Evolutionary conservation across 2,797 vertebrate genomes (phyloP), one percentile per base, ranked within the genome.

Genomic region (Epinephelus malabaricus): DNA sequence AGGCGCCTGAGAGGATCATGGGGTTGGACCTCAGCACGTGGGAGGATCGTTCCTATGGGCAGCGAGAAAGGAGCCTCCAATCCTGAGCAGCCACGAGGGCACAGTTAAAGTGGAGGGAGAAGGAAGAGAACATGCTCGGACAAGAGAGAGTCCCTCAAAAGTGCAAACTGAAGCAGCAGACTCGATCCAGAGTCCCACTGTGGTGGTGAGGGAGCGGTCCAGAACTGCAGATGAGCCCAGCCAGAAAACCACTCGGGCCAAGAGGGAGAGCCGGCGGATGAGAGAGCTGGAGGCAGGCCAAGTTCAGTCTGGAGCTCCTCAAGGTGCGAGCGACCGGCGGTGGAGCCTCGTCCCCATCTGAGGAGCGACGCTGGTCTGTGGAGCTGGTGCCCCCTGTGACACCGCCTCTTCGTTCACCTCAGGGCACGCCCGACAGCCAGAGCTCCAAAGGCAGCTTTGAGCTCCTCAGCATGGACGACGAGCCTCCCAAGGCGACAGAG

Each of bases 211-310:
- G 86, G 97, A 98, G 78, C 95, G 95, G 86, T 92, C 93, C n/a
- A 87, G 84, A 50, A 72, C 86, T 7, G 11, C 84, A 1, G 95
- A 96, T 1, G 95, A 99, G 85, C 92, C 97, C 71, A 94, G 96
- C 84, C 97, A 97, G 83, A 99, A 97, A 84, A 98, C 96, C 63
- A 99, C 96, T 14, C 96, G 98, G 45, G 96, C 98, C 76, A 99
- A 99, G 90, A 95, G 98, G 69, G 97, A 99, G 92, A 99, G 96
- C 83, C 95, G 98, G 63, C 95, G 98, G 77, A 98, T 98, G 97
- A 95, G 98, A 79, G 98, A 99, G 78, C 82, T 99, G 83, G 98
- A 99, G 27, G 27, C 98, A 99, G 88, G 98, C 98, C 0, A 97
- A 97, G 78, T 99, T 99, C 92, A 99, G 98, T 88, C 93, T 99